These are phyloP conservation scores for Clepsis dumicolana DNA, from an alignment of 2,888 invertebrate genomes.

Conservation along the genomic window DNA sequence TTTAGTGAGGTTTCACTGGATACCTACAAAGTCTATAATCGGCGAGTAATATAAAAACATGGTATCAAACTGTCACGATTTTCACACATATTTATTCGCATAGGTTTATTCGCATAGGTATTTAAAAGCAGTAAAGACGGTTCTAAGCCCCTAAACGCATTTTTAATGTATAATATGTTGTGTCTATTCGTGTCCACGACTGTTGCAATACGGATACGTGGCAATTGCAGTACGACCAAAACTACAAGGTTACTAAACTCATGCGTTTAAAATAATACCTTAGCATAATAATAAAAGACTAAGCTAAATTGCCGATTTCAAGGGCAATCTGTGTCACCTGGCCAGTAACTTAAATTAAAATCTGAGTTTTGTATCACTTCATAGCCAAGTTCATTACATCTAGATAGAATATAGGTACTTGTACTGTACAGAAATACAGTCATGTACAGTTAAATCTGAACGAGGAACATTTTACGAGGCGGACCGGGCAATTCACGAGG, in stretches of 20 bases:
- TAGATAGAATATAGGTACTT: slow-evolving; percentile 11
- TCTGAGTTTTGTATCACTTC: neutral
- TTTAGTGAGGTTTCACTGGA: neutral
- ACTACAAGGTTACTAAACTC: neutral
- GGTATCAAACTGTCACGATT: neutral
- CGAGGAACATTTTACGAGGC: slow-evolving; percentile 47
- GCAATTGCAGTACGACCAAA: neutral
- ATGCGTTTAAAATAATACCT: neutral
- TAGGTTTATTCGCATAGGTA: neutral
- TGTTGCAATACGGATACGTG: slow-evolving; percentile 1
- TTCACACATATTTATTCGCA: slow-evolving; percentile 1
- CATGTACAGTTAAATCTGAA: slow-evolving; percentile 40
- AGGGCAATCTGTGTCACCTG: neutral
- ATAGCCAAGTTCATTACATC: slow-evolving; percentile 9
- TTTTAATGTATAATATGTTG: neutral
- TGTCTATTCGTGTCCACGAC: neutral
- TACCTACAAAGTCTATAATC: neutral
- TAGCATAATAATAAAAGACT: neutral
- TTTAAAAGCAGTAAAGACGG: neutral
- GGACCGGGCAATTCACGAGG: slow-evolving; percentile 51
- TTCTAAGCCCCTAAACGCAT: neutral
- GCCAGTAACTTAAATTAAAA: neutral
- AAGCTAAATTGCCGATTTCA: neutral
- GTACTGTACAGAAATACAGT: neutral
- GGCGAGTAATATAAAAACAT: neutral